Evolutionary conservation across 2,888 invertebrate genomes (phyloP).

Genomic region (Nemotelus pantherinus): DNA sequence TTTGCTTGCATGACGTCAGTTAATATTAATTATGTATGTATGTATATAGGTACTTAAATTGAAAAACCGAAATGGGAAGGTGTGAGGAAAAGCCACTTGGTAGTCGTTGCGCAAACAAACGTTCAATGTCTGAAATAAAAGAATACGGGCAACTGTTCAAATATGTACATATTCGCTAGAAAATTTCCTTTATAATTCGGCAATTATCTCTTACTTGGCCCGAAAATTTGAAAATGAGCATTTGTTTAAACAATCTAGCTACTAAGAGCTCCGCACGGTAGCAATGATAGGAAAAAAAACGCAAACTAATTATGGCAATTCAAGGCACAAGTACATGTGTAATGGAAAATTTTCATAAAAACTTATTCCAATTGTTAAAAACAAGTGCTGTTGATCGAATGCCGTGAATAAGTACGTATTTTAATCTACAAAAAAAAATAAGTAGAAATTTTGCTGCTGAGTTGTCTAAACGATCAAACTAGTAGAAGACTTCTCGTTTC

Average conservation of each 20-base stretch:
- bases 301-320: too few relatives aligned
- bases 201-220: slow-evolving; percentile 21
- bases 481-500: too few relatives aligned
- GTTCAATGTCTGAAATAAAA: slow-evolving; percentile 32
- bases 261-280: neutral
- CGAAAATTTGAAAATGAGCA: slow-evolving; percentile 30
- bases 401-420: too few relatives aligned
- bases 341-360: too few relatives aligned
- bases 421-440: too few relatives aligned
- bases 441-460: too few relatives aligned
- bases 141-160: slow-evolving; percentile 26
- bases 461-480: too few relatives aligned
- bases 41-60: slow-evolving; percentile 1
- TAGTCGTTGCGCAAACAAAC: slow-evolving; percentile 9
- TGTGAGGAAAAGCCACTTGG: slow-evolving; percentile 21
- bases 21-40: too few relatives aligned
- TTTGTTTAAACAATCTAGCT: slow-evolving; percentile 29
- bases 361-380: too few relatives aligned
- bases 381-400: too few relatives aligned
- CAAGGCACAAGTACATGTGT: too few relatives aligned
- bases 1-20: neutral
- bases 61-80: slow-evolving; percentile 3
- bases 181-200: slow-evolving; percentile 23
- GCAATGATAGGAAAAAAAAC: too few relatives aligned
- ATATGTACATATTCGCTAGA: neutral